Base-by-base conservation (phyloP, 2,113 vertebrate species). In the Rhinogobius similis region DNA sequence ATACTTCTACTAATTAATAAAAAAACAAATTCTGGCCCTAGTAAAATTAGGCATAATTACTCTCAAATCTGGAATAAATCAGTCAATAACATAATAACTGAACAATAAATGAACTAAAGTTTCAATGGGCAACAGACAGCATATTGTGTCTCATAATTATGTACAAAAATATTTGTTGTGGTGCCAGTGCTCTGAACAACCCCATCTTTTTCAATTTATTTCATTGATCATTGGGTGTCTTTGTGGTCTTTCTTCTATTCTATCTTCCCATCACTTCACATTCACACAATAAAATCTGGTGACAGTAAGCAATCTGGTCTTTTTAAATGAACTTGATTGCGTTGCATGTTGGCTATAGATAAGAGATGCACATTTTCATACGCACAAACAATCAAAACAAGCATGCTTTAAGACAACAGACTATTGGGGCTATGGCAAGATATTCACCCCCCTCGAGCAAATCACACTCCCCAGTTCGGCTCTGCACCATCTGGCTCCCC, bases 401-500 rank as follows among this genome's bases (percentile, higher is more conserved):
- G 68, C 24, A 85, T 73, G 77, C 73, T 63, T 74, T 80, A 80
- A 84, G 76, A 82, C 66, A 83, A 84, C 84, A 90, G 79, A 84
- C 83, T 21, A 72, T 73, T 77, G 81, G 77, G 70, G 41, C 70
- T 2, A 26, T 50, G 58, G 80, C 71, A 58, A 70, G 70, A 70
- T 69, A 78, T 26, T 16, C 55, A 58, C 55, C 83, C 78, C 76
- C 88, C 78, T 86, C 84, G 74, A 85, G 69, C 81, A 81, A 83
- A 80, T 79, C 76, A 61, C 81, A 73, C 80, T 81, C 87, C 86
- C 76, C 67, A 86, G 82, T 73, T 78, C 78, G 71, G 66, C 82
- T 83, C 77, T 1, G 70, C 84, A 87, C 92, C 92, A 92, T 92
- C 92, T 93, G 92, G 86, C 85, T 88, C 79, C 77, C 87, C 86